Conservation (phyloP, 2,797 vertebrate species). For the Protosalanx chinensis region DNA sequence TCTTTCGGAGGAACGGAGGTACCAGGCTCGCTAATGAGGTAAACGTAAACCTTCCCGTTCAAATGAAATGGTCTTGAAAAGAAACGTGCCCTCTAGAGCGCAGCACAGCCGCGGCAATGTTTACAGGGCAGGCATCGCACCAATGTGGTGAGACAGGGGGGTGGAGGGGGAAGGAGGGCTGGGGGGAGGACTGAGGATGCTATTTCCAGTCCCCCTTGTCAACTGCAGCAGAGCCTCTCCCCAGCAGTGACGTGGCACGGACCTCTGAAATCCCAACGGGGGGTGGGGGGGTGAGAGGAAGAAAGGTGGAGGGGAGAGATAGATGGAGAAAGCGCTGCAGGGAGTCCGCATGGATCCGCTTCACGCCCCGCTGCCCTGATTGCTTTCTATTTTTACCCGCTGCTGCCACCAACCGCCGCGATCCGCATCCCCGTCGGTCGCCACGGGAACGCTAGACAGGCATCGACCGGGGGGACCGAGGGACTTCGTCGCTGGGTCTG, state of each 20-base stretch:
- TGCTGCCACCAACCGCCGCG: constrained; percentile 60
- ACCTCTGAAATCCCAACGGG: constrained; percentile 67
- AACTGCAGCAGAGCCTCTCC: constrained; percentile 64
- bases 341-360: constrained; percentile 74
- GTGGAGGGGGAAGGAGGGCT: constrained; percentile 49
- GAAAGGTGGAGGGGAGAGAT: constrained; percentile 64
- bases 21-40: constrained; percentile 43
- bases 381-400: constrained; percentile 84
- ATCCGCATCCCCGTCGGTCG: constrained; percentile 76
- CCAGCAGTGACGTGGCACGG: constrained; percentile 56
- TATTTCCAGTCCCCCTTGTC: constrained; percentile 71
- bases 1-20: constrained; percentile 29
- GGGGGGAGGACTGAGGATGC: constrained; percentile 60
- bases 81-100: constrained; percentile 21
- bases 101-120: background rate
- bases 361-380: constrained; percentile 75
- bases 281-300: constrained; percentile 59
- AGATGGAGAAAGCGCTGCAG: constrained; percentile 70
- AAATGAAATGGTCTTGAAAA: constrained; percentile 43
- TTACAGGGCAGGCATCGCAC: no score
- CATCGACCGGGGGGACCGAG: constrained; percentile 54
- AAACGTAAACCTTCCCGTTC: constrained; percentile 52
- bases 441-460: constrained; percentile 73
- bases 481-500: constrained; percentile 53
- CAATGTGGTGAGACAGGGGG: constrained; percentile 18